Conservation (phyloP, 2,113 vertebrate genomes). For the Ginglymostoma cirratum region DNA sequence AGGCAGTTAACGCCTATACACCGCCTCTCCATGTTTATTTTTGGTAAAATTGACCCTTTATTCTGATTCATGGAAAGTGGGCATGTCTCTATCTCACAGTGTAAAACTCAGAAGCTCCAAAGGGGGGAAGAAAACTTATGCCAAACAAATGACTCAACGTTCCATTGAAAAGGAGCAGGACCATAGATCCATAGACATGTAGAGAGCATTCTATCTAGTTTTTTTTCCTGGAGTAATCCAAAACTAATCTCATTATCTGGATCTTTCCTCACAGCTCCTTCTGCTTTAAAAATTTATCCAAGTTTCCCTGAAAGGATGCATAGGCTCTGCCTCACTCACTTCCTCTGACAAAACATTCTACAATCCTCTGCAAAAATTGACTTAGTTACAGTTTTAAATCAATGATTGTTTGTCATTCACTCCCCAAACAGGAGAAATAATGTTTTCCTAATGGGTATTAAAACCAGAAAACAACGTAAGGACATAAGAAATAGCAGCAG, state of each 20-base stretch:
- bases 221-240: not conserved
- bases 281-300: not conserved
- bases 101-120: not conserved
- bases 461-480: not conserved
- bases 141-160: not conserved
- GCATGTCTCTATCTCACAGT: not conserved
- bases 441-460: not conserved
- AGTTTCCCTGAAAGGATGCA: not conserved
- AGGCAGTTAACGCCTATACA: not conserved
- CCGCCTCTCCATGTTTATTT: not conserved
- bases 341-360: not conserved
- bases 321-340: not conserved
- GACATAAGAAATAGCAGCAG: not conserved
- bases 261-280: not conserved
- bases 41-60: not conserved
- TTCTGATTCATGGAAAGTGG: not conserved
- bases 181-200: not conserved
- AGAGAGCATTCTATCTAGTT: not conserved
- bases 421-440: not conserved
- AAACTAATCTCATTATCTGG: not conserved
- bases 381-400: not conserved
- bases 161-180: not conserved
- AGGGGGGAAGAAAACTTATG: not conserved
- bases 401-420: not conserved
- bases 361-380: not conserved